A percentile compares a stretch with the other conserved stretches of the same genome.
phyloP scores from a whole-genome alignment of 2,888 invertebrate species.

The Chrysolina oricalcia region DNA sequence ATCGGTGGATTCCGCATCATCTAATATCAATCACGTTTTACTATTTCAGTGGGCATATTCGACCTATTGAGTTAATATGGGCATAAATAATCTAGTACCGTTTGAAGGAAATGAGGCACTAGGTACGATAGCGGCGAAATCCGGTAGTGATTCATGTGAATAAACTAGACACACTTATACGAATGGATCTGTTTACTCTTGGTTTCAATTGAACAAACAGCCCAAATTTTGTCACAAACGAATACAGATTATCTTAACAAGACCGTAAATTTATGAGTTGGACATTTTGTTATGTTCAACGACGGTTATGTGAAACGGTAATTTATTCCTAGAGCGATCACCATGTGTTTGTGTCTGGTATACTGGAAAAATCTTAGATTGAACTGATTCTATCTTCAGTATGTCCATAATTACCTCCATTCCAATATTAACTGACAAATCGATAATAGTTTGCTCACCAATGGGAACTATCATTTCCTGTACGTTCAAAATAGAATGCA shows the following conservation, averaged over 20 bases:
- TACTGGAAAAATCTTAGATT: not conserved
- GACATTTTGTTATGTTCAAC: not conserved
- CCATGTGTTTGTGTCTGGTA: not conserved
- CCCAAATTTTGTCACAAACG: not conserved
- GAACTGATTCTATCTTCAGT: not conserved
- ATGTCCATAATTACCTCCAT: not conserved
- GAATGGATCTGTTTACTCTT: constrained; percentile 1
- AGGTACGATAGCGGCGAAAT: constrained; percentile 11
- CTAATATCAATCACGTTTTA: constrained; percentile 24
- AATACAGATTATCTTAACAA: not conserved
- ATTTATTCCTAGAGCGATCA: not conserved
- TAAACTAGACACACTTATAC: constrained; percentile 10
- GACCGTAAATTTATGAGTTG: not conserved
- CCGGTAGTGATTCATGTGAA: constrained; percentile 33
- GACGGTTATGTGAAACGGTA: not conserved
- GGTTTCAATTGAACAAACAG: not conserved
- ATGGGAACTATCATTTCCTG: too few relatives aligned
- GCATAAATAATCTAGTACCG: constrained; percentile 40
- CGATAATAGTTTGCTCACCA: too few relatives aligned
- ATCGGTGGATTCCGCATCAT: constrained; percentile 22
- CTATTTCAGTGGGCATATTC: constrained; percentile 19
- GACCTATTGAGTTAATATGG: constrained; percentile 40
- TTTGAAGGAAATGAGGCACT: constrained; percentile 34
- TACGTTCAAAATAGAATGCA: too few relatives aligned
- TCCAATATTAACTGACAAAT: too few relatives aligned